A percentile compares a stretch with the other conserved stretches of the same genome.
Evolutionary conservation across 2,797 vertebrate species (phyloP).

Genomic region (Acomys russatus): DNA sequence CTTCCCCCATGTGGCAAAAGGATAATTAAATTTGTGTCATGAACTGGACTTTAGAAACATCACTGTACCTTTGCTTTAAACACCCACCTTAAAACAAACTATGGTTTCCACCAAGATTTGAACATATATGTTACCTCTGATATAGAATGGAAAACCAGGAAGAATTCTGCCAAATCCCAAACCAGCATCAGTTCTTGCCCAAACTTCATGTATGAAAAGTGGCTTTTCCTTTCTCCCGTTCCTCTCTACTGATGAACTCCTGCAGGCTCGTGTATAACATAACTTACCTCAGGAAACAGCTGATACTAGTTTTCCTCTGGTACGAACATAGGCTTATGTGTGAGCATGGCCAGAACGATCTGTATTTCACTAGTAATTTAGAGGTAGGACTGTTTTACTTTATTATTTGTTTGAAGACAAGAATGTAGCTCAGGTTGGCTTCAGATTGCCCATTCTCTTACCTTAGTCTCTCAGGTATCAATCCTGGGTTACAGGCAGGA

Average conservation of each 20-base stretch:
- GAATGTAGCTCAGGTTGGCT: neutral
- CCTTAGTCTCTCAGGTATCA: neutral
- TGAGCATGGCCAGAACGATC: neutral
- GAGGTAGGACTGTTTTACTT: neutral
- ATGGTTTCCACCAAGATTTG: conserved; percentile 8
- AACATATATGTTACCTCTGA: neutral
- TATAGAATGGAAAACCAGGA: neutral
- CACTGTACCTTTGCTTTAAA: neutral
- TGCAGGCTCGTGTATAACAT: neutral
- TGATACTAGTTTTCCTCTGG: conserved; percentile 33
- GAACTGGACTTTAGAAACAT: conserved; percentile 48
- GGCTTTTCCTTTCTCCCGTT: neutral
- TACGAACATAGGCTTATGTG: conserved; percentile 22
- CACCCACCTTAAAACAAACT: neutral
- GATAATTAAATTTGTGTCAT: conserved; percentile 7
- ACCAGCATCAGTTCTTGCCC: neutral
- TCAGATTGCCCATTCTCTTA: neutral
- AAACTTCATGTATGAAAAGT: neutral
- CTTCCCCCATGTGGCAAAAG: neutral
- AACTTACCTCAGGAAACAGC: neutral
- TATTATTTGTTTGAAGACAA: neutral
- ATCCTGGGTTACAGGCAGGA: neutral
- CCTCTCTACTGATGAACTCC: neutral
- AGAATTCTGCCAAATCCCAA: neutral
- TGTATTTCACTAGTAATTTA: conserved; percentile 42